Evolutionary conservation across 2,113 vertebrate genomes (phyloP).

Genomic region (Oreochromis aureus): DNA sequence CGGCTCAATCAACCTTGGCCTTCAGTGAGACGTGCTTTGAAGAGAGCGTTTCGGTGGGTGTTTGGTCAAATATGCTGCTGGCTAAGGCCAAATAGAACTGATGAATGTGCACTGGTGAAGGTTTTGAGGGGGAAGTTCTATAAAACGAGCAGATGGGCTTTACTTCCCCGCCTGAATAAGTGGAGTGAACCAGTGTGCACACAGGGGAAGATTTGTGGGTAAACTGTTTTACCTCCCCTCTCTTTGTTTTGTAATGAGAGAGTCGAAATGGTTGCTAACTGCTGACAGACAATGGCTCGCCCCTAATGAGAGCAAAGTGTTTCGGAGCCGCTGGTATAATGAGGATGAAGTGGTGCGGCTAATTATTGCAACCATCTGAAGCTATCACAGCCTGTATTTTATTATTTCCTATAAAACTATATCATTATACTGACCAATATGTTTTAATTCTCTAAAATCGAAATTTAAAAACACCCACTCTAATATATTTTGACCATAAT

Average conservation of each 20-base stretch:
- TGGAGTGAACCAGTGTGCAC: constrained; percentile 62
- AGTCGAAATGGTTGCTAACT: constrained; percentile 60
- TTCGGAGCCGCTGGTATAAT: constrained; percentile 57
- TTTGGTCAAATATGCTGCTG: constrained; percentile 62
- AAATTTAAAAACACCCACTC: neutral
- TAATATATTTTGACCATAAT: neutral
- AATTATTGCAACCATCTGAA: constrained; percentile 49
- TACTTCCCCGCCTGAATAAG: constrained; percentile 60
- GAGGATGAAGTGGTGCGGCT: constrained; percentile 43
- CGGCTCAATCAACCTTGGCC: constrained; percentile 24
- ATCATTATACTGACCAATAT: neutral
- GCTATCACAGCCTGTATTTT: neutral
- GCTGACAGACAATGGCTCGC: constrained; percentile 38
- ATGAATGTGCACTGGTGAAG: constrained; percentile 55
- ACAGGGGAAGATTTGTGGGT: constrained; percentile 66
- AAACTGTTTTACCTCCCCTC: constrained; percentile 68
- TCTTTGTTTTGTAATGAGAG: constrained; percentile 58
- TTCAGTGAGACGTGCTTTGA: constrained; percentile 31
- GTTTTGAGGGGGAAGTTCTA: constrained; percentile 37
- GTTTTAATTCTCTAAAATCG: neutral
- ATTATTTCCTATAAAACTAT: neutral
- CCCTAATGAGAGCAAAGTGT: constrained; percentile 58
- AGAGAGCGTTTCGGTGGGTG: constrained; percentile 17
- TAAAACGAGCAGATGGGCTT: constrained; percentile 72
- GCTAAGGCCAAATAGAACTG: constrained; percentile 36